Percentiles rank a stretch among this genome's conserved stretches.
Evolutionary conservation across 2,797 vertebrate species (phyloP).

Genomic region (Typhlichthys eigenmanni): DNA sequence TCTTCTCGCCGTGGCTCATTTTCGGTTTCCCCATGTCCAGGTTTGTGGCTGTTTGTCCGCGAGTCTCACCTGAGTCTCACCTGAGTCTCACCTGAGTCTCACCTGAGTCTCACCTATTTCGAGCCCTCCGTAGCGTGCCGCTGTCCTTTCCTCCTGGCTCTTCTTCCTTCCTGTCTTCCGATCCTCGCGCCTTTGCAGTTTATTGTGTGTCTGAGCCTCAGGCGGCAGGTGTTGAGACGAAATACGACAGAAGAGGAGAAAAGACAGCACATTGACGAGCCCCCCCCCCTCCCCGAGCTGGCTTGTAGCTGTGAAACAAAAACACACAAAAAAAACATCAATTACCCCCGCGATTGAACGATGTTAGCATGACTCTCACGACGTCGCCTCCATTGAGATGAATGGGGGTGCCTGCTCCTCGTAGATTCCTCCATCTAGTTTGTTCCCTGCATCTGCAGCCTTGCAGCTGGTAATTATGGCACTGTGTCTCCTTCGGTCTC

Average conservation of each 20-base stretch:
- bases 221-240: constrained; percentile 68
- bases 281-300: constrained; percentile 48
- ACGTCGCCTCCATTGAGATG: constrained; percentile 56
- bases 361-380: constrained; percentile 65
- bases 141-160: neutral
- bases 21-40: neutral
- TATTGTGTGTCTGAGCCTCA: constrained; percentile 68
- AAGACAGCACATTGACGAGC: constrained; percentile 38
- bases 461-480: constrained; percentile 64
- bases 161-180: constrained; percentile 25
- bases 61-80: no score
- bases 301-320: constrained; percentile 50
- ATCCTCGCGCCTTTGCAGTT: constrained; percentile 28
- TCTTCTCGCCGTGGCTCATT: neutral
- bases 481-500: constrained; percentile 39
- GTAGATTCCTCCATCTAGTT: constrained; percentile 46
- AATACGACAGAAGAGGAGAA: constrained; percentile 23
- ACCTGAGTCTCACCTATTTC: neutral
- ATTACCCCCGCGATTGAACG: constrained; percentile 68
- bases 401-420: constrained; percentile 41
- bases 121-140: neutral
- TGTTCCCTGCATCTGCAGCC: constrained; percentile 42
- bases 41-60: neutral
- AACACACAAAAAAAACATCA: constrained; percentile 46
- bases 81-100: no score